Evolutionary conservation across 2,888 invertebrate species (phyloP).

Genomic region (Disparrhopalites patrizii): DNA sequence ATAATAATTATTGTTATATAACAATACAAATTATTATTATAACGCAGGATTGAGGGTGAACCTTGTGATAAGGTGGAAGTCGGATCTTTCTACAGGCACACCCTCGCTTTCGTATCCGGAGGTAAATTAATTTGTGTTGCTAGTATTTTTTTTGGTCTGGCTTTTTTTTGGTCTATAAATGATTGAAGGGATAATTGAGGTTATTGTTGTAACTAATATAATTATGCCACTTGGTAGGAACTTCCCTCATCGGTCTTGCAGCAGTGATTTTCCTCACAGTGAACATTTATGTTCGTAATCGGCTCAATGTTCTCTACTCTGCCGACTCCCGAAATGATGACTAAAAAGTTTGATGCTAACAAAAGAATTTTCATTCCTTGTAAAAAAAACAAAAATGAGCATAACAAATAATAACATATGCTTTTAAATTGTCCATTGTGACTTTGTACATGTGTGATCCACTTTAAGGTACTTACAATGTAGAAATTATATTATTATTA

Average conservation of each 20-base stretch:
- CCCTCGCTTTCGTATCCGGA: slow-evolving; percentile 13
- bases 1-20: neutral
- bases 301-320: neutral
- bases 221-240: slow-evolving; percentile 30
- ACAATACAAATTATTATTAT: neutral
- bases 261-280: slow-evolving; percentile 31
- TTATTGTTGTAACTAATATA: neutral
- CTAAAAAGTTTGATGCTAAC: too few species aligned
- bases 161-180: neutral
- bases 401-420: too few species aligned
- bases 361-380: too few species aligned
- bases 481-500: too few species aligned
- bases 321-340: too few species aligned
- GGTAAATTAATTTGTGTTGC: slow-evolving; percentile 6
- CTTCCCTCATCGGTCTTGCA: slow-evolving; percentile 34
- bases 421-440: too few species aligned
- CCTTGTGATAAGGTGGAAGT: neutral
- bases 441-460: too few species aligned
- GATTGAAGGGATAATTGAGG: neutral
- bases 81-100: slow-evolving; percentile 16
- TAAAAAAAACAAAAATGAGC: too few species aligned
- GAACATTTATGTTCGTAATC: slow-evolving; percentile 28
- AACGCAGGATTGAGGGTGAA: neutral
- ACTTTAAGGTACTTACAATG: too few species aligned
- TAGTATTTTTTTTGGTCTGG: neutral